Percentiles rank a stretch among this genome's conserved stretches.
Evolutionary conservation across 2,797 vertebrate genomes (phyloP).

Genomic region (Clangula hyemalis): DNA sequence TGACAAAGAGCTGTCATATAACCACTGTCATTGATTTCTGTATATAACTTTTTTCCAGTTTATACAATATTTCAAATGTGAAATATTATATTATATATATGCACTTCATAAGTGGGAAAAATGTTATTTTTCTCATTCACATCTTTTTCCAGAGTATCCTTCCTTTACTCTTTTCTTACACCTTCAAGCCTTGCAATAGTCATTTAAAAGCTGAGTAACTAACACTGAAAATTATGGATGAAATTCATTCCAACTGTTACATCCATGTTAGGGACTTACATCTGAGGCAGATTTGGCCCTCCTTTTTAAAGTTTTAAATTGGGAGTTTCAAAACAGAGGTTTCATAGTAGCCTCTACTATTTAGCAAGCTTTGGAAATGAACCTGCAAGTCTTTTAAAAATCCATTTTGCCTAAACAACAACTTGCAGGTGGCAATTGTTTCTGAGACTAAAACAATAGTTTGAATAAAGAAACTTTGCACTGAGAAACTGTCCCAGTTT

Average conservation of each 20-base stretch:
- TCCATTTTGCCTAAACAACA: not conserved
- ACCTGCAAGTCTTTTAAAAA: not conserved
- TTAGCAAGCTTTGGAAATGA: constrained; percentile 13
- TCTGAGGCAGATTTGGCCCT: not conserved
- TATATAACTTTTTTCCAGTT: not conserved
- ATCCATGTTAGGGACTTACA: not conserved
- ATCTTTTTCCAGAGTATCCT: not conserved
- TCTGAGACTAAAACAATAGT: not conserved
- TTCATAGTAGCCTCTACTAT: not conserved
- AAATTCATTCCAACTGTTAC: not conserved
- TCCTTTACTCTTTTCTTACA: not conserved
- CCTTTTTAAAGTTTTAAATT: not conserved
- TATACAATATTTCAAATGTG: not conserved
- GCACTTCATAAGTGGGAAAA: not conserved
- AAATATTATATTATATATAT: not conserved
- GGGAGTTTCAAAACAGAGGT: not conserved
- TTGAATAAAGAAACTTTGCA: not conserved
- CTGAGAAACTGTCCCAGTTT: not conserved
- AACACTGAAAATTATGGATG: not conserved
- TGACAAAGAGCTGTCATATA: not conserved
- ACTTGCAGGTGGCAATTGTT: not conserved
- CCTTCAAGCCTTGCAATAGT: not conserved
- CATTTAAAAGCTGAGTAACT: not conserved
- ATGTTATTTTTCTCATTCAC: not conserved
- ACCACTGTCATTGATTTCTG: not conserved